Evolutionary conservation across 1,140 invertebrate species (phyloP).

Genomic region (Trichonephila clavipes): DNA sequence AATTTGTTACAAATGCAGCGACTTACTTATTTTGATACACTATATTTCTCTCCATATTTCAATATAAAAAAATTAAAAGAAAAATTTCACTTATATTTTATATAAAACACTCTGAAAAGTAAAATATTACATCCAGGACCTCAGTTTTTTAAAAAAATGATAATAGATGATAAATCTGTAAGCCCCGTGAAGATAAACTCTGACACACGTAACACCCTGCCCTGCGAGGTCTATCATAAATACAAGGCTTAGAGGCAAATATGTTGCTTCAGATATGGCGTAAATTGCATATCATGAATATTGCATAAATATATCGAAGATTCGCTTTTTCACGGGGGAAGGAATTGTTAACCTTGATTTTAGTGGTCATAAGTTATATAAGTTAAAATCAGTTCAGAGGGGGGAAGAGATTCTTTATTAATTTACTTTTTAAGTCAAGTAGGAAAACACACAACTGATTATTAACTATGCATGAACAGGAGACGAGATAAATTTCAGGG

Average conservation of each 20-base stretch:
- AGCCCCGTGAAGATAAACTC: neutral
- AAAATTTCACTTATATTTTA: neutral
- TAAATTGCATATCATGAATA: slow-evolving; percentile 68
- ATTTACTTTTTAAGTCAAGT: neutral
- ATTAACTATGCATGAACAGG: neutral
- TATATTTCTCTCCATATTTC: neutral
- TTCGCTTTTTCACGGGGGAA: slow-evolving; percentile 16
- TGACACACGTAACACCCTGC: neutral
- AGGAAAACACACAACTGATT: neutral
- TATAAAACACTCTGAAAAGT: neutral
- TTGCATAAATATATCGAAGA: slow-evolving; percentile 54
- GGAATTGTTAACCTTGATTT: slow-evolving; percentile 37
- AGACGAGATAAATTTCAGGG: neutral
- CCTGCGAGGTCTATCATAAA: slow-evolving; percentile 30
- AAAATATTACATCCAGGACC: neutral
- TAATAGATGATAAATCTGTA: neutral
- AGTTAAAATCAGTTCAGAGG: neutral
- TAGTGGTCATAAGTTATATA: slow-evolving; percentile 57
- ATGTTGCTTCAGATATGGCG: neutral
- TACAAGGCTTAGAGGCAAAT: slow-evolving; percentile 49
- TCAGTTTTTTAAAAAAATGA: slow-evolving; percentile 22
- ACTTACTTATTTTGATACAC: no score
- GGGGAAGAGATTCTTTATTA: neutral
- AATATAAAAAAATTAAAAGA: neutral
- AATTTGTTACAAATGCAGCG: no score